Evolutionary conservation across 2,888 invertebrate species (phyloP).

Genomic region (Dendrolimus houi): DNA sequence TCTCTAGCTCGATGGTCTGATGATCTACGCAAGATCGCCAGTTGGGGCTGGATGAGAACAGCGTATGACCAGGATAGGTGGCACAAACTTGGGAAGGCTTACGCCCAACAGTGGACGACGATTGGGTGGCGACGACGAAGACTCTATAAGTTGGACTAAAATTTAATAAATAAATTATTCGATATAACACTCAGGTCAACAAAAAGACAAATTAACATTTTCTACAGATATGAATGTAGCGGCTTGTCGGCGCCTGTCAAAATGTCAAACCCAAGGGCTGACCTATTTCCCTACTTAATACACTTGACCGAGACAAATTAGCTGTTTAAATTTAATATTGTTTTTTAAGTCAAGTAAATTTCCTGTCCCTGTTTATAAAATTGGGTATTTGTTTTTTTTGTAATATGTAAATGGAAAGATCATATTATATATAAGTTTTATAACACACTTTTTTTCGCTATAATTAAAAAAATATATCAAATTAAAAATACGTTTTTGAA

Average conservation of each 20-base stretch:
- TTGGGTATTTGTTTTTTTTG: no score
- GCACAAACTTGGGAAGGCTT: neutral
- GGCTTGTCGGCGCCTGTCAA: conserved; percentile 4
- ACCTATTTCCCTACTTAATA: neutral
- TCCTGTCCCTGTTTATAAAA: no score
- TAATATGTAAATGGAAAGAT: no score
- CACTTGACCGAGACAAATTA: neutral
- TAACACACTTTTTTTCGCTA: no score
- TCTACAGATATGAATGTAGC: neutral
- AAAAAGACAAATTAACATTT: neutral
- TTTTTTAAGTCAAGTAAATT: no score
- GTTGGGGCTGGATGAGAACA: no score
- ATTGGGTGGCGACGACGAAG: neutral
- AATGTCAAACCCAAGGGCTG: neutral
- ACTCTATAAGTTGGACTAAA: neutral
- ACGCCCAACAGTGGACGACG: neutral
- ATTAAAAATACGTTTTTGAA: no score
- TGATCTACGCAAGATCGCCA: no score
- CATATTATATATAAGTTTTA: no score
- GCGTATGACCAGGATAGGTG: no score
- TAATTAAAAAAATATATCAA: no score
- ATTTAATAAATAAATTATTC: neutral
- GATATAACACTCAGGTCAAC: neutral
- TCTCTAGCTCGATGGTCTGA: no score
- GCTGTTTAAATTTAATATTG: neutral